Evolutionary conservation across 1,140 invertebrate species (phyloP).

Genomic region (Ectropis grisescens): DNA sequence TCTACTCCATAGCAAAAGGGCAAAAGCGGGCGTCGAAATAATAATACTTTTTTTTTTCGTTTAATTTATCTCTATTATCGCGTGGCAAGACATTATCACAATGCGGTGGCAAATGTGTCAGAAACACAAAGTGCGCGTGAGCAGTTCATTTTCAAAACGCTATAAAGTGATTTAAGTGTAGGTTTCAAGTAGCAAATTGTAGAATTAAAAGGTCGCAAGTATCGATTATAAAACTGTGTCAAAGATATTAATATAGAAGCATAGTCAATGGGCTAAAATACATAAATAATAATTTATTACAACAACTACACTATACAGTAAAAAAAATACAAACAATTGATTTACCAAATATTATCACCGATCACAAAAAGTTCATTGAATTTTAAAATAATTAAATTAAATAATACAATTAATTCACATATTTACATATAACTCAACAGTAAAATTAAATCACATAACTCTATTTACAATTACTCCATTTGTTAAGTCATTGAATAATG

Average conservation of each 20-base stretch:
- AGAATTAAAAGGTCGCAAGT: too few species aligned
- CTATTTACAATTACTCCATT: conserved; percentile 39
- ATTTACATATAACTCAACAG: conserved; percentile 50
- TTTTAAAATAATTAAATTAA: conserved; percentile 31
- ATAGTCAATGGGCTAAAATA: conserved; percentile 18
- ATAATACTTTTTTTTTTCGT: conserved; percentile 6
- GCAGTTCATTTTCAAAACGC: conserved; percentile 15
- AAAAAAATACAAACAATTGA: conserved; percentile 47
- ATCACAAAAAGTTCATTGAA: conserved; percentile 45
- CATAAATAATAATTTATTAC: conserved; percentile 37
- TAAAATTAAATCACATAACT: conserved; percentile 51
- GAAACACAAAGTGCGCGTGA: conserved; percentile 30
- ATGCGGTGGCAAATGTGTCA: conserved; percentile 30
- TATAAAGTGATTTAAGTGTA: too few species aligned
- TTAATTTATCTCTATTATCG: conserved; percentile 11
- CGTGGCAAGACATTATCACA: conserved; percentile 64
- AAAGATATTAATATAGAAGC: too few species aligned
- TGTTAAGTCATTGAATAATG: conserved; percentile 6
- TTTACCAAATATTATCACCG: conserved; percentile 23
- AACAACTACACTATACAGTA: conserved; percentile 52
- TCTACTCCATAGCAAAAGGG: conserved; percentile 28
- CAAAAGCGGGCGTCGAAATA: conserved; percentile 24
- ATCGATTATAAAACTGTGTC: too few species aligned
- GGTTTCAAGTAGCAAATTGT: too few species aligned
- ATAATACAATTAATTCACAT: conserved; percentile 54